Evolutionary conservation across 2,888 invertebrate genomes (phyloP).

Genomic region (Drosophila eohydei): DNA sequence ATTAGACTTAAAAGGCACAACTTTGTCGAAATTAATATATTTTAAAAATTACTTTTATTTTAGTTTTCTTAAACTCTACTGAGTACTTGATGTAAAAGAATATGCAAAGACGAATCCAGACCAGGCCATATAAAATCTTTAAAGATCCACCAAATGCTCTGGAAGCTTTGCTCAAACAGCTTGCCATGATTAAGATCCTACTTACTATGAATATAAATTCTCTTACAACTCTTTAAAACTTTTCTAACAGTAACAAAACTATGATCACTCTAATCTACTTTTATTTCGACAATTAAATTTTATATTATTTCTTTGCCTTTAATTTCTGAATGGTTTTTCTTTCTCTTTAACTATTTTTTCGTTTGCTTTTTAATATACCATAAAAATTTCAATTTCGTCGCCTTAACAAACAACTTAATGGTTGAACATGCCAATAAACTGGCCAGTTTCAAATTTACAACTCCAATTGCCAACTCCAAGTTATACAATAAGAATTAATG

Average conservation of each 20-base stretch:
- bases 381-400: constrained; percentile 29
- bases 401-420: constrained; percentile 41
- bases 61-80: too few relatives aligned
- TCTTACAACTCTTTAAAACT: background rate
- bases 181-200: too few relatives aligned
- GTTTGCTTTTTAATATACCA: constrained; percentile 4
- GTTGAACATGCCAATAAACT: constrained; percentile 49
- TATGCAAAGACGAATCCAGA: too few relatives aligned
- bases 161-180: too few relatives aligned
- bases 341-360: background rate
- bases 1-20: too few relatives aligned
- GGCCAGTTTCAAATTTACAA: constrained; percentile 39
- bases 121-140: too few relatives aligned
- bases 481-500: constrained; percentile 66
- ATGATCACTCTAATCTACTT: background rate
- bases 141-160: too few relatives aligned
- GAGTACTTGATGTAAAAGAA: too few relatives aligned
- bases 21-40: too few relatives aligned
- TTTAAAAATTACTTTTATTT: too few relatives aligned
- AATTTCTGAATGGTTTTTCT: background rate
- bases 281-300: background rate
- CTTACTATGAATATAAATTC: background rate
- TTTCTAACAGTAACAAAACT: background rate
- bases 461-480: constrained; percentile 41
- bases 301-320: background rate